Percentiles rank a stretch among this genome's conserved stretches.
Conservation (phyloP, 2,113 vertebrate genomes). For the Plectropomus leopardus region DNA sequence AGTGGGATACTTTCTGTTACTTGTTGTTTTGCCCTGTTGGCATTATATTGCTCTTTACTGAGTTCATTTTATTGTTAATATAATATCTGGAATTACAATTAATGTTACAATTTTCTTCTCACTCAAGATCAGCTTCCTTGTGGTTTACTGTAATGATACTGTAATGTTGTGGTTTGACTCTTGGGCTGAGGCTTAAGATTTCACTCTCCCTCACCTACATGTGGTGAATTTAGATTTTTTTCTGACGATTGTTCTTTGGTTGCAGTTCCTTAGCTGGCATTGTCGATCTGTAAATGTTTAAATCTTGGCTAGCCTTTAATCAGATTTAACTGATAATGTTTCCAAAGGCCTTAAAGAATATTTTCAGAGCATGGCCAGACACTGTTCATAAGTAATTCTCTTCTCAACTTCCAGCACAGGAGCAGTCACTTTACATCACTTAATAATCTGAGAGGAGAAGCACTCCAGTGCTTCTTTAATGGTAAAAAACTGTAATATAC, state of each 20-base stretch:
- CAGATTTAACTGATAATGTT: background rate
- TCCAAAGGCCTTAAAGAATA: background rate
- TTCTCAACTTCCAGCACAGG: background rate
- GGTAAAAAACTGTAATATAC: no score
- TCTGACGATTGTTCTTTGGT: background rate
- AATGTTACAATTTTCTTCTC: background rate
- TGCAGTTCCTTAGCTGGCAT: background rate
- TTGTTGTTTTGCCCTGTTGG: background rate
- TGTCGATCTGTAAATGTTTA: constrained; percentile 18
- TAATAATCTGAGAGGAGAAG: background rate
- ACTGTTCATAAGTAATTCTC: background rate
- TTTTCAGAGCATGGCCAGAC: background rate
- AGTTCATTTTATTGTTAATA: background rate
- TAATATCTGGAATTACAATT: background rate
- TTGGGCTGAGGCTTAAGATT: background rate
- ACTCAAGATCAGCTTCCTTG: background rate
- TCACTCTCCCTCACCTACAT: background rate
- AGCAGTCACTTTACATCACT: background rate
- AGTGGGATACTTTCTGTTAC: background rate
- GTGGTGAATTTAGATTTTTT: background rate
- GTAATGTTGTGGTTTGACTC: background rate
- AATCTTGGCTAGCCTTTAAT: background rate
- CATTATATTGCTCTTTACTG: background rate
- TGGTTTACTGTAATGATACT: background rate
- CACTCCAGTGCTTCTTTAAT: background rate